Base-by-base conservation (phyloP, 37 sponge, comb jelly and placozoan species). In the Haliclona indistincta region DNA sequence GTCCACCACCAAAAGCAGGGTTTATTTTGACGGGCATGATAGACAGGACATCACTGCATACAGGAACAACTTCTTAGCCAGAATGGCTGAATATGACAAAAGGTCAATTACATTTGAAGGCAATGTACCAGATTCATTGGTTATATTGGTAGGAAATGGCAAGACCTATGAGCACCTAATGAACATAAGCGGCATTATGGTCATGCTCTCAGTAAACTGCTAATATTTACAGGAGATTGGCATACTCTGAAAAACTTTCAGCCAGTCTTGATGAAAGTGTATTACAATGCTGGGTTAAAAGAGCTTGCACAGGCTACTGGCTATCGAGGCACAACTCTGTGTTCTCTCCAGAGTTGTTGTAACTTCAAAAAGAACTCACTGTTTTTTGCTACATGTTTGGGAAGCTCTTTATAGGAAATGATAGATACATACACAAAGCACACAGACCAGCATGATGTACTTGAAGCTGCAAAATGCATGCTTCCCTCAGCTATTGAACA, bases 91-190 rank as follows among this genome's bases (percentile, higher is more conserved):
- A n/a, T n/a, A n/a, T n/a, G n/a, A n/a, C n/a, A n/a, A n/a, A n/a
- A n/a, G n/a, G n/a, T n/a, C n/a, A n/a, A n/a, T n/a, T 0, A 66
- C 44, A 11, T 66, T 19, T 67, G n/a, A n/a, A n/a, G n/a, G n/a
- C n/a, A n/a, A n/a, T n/a, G 11, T 11, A 19, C 56, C 13, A 5
- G 28, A 54, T 20, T 54, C 22, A 34, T 78, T 25, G 38, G 68
- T 78, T 4, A 40, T 78, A 52, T 42, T 78, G 2, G 60, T 67
- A n/a, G 78, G 78, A 22, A 68, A 78, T 38, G 78, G 78, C 1
- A 78, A 78, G 38, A 78, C 78, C 3, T 78, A 67, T 51, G 39
- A 67, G 28, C 78, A 78, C 56, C 20, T 78, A 52, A 78, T 78
- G 78, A 34, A 67, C 30, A 69, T 69, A 69, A 69, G 23, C 33